phyloP scores from a whole-genome alignment of 2,888 invertebrate genomes.

The Lycocerus yunnanus region DNA sequence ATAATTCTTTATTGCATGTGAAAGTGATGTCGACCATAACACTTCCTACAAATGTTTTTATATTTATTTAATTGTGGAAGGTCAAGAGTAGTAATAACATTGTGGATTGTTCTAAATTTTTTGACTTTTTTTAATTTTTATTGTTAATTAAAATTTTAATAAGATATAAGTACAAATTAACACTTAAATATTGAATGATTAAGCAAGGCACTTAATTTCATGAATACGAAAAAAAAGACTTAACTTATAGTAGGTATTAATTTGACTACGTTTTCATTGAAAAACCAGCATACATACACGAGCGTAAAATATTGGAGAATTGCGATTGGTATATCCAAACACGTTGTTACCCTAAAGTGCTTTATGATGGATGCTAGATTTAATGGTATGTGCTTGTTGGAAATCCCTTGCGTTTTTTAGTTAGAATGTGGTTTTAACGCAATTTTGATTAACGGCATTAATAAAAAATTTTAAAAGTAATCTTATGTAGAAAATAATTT shows the following conservation, averaged over 20 bases:
- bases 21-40: neutral
- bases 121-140: neutral
- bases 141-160: neutral
- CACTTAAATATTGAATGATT: neutral
- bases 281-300: neutral
- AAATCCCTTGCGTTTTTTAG: constrained; percentile 13
- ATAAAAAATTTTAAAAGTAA: neutral
- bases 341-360: constrained; percentile 12
- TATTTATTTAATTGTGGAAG: neutral
- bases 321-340: neutral
- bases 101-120: neutral
- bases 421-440: neutral
- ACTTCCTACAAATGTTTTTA: neutral
- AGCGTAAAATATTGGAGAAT: neutral
- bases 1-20: neutral
- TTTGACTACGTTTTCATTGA: neutral
- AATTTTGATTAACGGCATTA: neutral
- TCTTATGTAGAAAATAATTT: neutral
- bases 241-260: too few relatives aligned
- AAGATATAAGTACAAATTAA: neutral
- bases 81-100: neutral
- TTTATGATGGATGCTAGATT: constrained; percentile 37
- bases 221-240: neutral
- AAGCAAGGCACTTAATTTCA: neutral
- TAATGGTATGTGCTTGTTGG: constrained; percentile 32